Evolutionary conservation across 2,113 vertebrate genomes (phyloP).

Genomic region (Microcebus murinus): DNA sequence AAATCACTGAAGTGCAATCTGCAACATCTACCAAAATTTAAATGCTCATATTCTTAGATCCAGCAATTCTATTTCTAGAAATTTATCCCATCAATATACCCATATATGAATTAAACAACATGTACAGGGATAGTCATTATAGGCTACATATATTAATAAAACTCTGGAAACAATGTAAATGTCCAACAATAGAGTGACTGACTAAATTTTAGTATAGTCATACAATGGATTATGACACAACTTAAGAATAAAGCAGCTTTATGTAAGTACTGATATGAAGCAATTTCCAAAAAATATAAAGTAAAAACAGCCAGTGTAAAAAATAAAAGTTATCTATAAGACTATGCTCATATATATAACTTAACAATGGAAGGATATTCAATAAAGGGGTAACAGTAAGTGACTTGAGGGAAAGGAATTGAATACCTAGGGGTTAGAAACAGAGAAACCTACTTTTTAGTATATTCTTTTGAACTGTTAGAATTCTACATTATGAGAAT

Average conservation of each 20-base stretch:
- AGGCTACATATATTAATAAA: not conserved
- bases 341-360: constrained; percentile 2
- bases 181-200: not conserved
- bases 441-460: not conserved
- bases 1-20: not conserved
- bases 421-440: not conserved
- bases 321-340: not conserved
- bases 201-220: not conserved
- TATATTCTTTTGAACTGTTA: constrained; percentile 23
- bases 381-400: not conserved
- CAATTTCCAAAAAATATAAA: not conserved
- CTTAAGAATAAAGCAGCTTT: not conserved
- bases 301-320: not conserved
- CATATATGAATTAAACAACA: constrained; percentile 26
- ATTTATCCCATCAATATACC: not conserved
- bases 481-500: not conserved
- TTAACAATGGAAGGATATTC: not conserved
- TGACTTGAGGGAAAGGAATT: not conserved
- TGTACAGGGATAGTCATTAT: not conserved
- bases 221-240: not conserved
- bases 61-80: constrained; percentile 10
- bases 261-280: not conserved
- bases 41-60: not conserved
- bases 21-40: not conserved
- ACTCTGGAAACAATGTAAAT: constrained; percentile 26